phyloP scores from a whole-genome alignment of 1,140 invertebrate genomes.

The Anoplolepis gracilipes region DNA sequence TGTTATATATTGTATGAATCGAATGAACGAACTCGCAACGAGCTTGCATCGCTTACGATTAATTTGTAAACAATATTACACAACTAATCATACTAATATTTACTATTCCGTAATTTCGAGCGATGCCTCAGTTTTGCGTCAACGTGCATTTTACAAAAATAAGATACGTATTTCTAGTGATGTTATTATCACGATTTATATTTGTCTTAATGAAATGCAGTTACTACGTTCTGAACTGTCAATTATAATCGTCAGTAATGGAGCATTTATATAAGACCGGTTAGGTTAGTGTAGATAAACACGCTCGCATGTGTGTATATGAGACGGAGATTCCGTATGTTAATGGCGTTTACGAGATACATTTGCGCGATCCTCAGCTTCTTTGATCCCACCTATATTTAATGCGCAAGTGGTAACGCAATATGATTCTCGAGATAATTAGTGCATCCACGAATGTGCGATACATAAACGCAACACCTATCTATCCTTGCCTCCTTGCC shows the following conservation, averaged over 20 bases:
- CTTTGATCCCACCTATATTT: constrained; percentile 31
- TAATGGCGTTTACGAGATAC: constrained; percentile 9
- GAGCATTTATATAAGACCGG: constrained; percentile 29
- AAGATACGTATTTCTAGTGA: background rate
- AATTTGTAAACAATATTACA: constrained; percentile 1
- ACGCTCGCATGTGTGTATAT: too few species aligned
- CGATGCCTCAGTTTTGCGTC: background rate
- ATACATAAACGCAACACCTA: constrained; percentile 70
- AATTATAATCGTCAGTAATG: constrained; percentile 26
- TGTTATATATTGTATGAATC: constrained; percentile 19
- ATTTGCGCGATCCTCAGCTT: background rate
- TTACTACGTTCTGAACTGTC: background rate
- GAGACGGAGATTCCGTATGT: constrained; percentile 22
- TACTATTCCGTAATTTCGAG: background rate
- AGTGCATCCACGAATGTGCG: constrained; percentile 65
- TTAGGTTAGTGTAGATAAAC: background rate
- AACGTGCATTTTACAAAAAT: background rate
- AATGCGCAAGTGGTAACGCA: constrained; percentile 40
- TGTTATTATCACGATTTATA: background rate
- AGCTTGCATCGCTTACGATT: background rate
- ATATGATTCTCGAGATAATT: constrained; percentile 67
- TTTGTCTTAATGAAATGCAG: background rate
- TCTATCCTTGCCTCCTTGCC: background rate
- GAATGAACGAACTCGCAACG: background rate
- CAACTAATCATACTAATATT: background rate